Evolutionary conservation across 1,140 invertebrate genomes (phyloP), one percentile per base, ranked within the genome.

Genomic region (Araneus ventricosus): DNA sequence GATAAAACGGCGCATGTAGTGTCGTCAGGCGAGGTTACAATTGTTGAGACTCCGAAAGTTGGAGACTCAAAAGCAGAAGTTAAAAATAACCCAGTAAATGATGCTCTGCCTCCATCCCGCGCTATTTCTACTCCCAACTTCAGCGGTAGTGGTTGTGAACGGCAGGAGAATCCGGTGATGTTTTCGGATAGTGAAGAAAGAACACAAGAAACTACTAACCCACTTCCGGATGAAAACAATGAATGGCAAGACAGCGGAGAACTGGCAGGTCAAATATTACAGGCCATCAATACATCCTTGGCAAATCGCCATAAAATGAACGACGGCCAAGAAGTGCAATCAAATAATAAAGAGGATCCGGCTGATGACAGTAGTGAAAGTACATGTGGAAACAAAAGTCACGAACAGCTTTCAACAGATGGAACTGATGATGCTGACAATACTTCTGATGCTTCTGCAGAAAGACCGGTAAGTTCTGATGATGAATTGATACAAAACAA

Each of bases 231-330:
- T 70, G 84, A 80, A 67, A 88, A 61, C 34, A 79, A 39, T 37
- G 91, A 93, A 39, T 91, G 89, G 89, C 52, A 84, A 45, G 89
- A 59, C 6, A n/a, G 57, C 17, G 79, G 84, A 5, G 70, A 17
- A 24, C 3, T 88, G 41, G 63, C 91, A 2, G 85, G 84, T 3
- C 91, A 93, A 61, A 93, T 93, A 87, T 45, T 93, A 30, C 91
- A 93, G 67, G 91, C 91, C 3, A 93, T 93, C 67, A 93, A 93
- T 41, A 93, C 91, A 6, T 93, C 91, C 17, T 39, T 93, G 41
- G 86, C 91, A n/a, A 93, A 93, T 79, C 84, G 91, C 2, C 91
- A 93, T 30, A 84, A 91, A 39, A 91, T 91, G 90, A 87, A 84
- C 5, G 80, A 84, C n/a, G 30, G 63, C 24, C 52, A 63, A 34